Base-by-base conservation (phyloP, 64 coral and sea anemone genomes). In the Pachyseris speciosa region DNA sequence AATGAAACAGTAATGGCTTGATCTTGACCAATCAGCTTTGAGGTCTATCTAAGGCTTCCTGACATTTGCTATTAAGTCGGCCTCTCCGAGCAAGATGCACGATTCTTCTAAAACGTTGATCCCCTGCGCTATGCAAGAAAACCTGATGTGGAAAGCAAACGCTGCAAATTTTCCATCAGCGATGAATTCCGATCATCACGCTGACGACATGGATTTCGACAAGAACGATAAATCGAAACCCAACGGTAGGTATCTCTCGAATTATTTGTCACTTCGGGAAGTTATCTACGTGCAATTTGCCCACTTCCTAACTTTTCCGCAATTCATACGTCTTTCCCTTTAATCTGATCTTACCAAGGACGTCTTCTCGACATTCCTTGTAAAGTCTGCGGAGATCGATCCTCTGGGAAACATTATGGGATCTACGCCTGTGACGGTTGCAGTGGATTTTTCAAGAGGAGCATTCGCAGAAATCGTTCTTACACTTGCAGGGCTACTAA, bases 381-480 rank as follows among this genome's bases (percentile, higher is more conserved):
- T 49, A 95, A 95, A 30, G 97, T 99, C 0, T 99, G 97, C 48
- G 90, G 94, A 1, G 97, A 99, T 90, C 86, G 94, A 2, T 99
- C 97, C 0, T 95, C 97, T 8, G 97, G 97, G 3, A 99, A 99
- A 60, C 97, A 99, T 37, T 99, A 99, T 32, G 97, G 97, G 50
- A 99, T 99, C 8, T 99, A 95, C 30, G 97, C 97, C 0, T 99
- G 97, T 16, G 97, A 99, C 78, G 97, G 97, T 0, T 99, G 97
- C 31, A 99, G 97, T 67, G 97, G 97, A 0, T 99, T 99, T 88
- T 99, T 99, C 47, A 99, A 99, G 32, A 72, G 97, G 42, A 99
- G 97, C 31, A 99, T 99, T 15, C 90, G 97, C 1, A 45, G 97
- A 34, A 99, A 99, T 22, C 85, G 97, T 13, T 70, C 83, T 0